Evolutionary conservation across 2,888 invertebrate genomes (phyloP).

Genomic region (Linyphia triangularis): DNA sequence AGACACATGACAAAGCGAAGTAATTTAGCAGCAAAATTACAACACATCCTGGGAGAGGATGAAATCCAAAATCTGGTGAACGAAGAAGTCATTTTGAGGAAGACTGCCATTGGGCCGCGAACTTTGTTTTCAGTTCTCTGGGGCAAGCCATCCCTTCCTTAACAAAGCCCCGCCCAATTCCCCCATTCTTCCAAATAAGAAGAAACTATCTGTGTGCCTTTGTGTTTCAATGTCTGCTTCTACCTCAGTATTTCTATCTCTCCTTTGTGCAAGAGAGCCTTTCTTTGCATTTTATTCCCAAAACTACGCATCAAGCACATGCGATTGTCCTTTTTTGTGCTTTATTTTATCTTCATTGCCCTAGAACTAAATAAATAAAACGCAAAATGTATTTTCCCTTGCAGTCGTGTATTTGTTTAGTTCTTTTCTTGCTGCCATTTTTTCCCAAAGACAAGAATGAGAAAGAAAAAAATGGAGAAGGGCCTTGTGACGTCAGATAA

Average conservation of each 20-base stretch:
- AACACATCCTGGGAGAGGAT: background rate
- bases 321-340: constrained; percentile 43
- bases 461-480: background rate
- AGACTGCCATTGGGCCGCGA: background rate
- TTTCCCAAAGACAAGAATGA: background rate
- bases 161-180: background rate
- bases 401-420: constrained; percentile 18
- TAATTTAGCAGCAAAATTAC: background rate
- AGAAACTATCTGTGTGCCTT: constrained; percentile 26
- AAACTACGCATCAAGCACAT: constrained; percentile 51
- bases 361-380: constrained; percentile 52
- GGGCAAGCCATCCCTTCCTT: background rate
- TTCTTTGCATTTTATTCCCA: constrained; percentile 37
- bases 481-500: constrained; percentile 47
- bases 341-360: constrained; percentile 65
- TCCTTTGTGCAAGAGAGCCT: constrained; percentile 18
- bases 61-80: constrained; percentile 12
- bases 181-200: background rate
- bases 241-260: constrained; percentile 32
- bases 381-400: constrained; percentile 44
- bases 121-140: constrained; percentile 12
- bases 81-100: background rate
- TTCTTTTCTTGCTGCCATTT: background rate
- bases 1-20: background rate
- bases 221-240: constrained; percentile 50